phyloP scores from a whole-genome alignment of 2,797 vertebrate genomes.

The Nannoperca australis region DNA sequence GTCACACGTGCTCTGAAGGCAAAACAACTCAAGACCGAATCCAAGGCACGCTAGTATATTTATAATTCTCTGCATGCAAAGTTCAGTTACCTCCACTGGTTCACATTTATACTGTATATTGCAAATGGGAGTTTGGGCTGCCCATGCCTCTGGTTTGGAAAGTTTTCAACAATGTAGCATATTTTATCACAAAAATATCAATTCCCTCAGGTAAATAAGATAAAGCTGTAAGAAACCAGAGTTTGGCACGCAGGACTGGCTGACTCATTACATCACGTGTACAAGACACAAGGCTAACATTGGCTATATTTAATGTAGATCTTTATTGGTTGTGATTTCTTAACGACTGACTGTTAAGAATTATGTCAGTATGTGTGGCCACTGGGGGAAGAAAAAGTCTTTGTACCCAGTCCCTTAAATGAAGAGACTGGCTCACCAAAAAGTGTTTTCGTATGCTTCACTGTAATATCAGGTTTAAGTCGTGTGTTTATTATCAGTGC shows the following conservation, averaged over 20 bases:
- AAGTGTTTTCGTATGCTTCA: neutral
- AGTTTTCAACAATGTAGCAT: conserved; percentile 19
- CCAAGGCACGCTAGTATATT: conserved; percentile 67
- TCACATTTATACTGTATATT: conserved; percentile 19
- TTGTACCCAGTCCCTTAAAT: neutral
- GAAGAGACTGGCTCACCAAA: conserved; percentile 17
- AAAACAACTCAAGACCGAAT: conserved; percentile 71
- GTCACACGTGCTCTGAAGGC: conserved; percentile 63
- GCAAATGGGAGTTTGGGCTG: conserved; percentile 3
- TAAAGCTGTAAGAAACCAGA: conserved; percentile 40
- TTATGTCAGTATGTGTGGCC: conserved; percentile 63
- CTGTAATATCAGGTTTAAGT: neutral
- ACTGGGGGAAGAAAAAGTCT: neutral
- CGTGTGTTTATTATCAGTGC: neutral
- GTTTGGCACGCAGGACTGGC: no score
- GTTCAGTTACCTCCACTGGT: conserved; percentile 32
- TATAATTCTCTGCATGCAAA: conserved; percentile 62
- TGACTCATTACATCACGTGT: conserved; percentile 15
- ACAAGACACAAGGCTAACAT: conserved; percentile 22
- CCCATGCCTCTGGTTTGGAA: neutral
- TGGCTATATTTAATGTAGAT: conserved; percentile 28
- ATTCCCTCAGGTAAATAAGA: conserved; percentile 40
- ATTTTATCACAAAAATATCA: conserved; percentile 26
- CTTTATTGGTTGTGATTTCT: conserved; percentile 52
- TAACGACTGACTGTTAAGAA: conserved; percentile 53